Evolutionary conservation across 2,888 invertebrate genomes (phyloP).

Genomic region (Tuberolachnus salignus): DNA sequence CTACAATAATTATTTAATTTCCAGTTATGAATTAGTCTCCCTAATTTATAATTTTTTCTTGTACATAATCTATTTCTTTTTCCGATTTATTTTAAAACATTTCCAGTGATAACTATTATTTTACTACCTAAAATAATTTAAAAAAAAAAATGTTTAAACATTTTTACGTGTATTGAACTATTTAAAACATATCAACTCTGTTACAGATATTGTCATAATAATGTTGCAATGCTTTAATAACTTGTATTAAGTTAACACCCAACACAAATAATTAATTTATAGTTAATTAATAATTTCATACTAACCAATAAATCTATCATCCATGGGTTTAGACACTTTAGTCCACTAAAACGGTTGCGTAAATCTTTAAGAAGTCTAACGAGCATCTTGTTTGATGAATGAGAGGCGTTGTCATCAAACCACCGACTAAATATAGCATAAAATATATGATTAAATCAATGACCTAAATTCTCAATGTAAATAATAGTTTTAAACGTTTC

Average conservation of each 20-base stretch:
- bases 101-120: too few relatives aligned
- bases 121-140: too few relatives aligned
- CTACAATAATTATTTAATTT: too few relatives aligned
- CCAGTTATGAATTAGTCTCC: too few relatives aligned
- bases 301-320: constrained; percentile 85
- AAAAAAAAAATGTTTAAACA: too few relatives aligned
- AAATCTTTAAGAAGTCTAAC: constrained; percentile 93
- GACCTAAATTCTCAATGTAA: not conserved
- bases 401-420: constrained; percentile 98
- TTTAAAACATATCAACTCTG: too few relatives aligned
- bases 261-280: not conserved
- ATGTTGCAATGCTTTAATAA: not conserved
- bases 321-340: constrained; percentile 93
- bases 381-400: constrained; percentile 93
- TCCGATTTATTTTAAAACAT: too few relatives aligned
- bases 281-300: constrained; percentile 21
- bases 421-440: constrained; percentile 71
- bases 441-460: not conserved
- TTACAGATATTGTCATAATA: too few relatives aligned
- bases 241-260: not conserved
- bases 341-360: constrained; percentile 84
- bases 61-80: too few relatives aligned
- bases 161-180: too few relatives aligned
- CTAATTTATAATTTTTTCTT: too few relatives aligned
- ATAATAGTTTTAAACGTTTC: too few relatives aligned